phyloP scores from a whole-genome alignment of 1,140 invertebrate genomes.

The Sitodiplosis mosellana region DNA sequence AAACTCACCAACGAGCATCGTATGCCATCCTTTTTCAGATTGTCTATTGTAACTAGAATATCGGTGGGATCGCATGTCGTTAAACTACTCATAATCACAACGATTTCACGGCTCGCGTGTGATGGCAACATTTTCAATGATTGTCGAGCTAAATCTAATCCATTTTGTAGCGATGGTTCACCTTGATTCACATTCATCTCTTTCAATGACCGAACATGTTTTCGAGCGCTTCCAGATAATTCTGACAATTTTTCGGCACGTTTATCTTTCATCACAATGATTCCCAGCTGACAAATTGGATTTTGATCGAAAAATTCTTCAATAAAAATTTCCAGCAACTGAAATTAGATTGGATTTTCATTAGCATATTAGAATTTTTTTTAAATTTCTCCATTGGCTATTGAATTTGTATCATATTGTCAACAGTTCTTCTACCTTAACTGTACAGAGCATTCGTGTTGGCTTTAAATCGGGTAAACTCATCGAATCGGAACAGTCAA shows the following conservation, averaged over 20 bases:
- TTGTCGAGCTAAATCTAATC: slow-evolving; percentile 69
- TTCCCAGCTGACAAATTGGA: slow-evolving; percentile 90
- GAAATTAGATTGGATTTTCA: slow-evolving; percentile 20
- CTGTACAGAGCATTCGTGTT: slow-evolving; percentile 69
- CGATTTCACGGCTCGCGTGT: slow-evolving; percentile 82
- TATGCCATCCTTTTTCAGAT: slow-evolving; percentile 51
- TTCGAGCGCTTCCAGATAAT: slow-evolving; percentile 66
- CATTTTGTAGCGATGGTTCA: slow-evolving; percentile 90
- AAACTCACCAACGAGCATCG: slow-evolving; percentile 87
- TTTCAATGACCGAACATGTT: slow-evolving; percentile 51
- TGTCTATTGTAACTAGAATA: slow-evolving; percentile 67
- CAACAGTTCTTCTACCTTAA: slow-evolving; percentile 51
- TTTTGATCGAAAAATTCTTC: slow-evolving; percentile 98
- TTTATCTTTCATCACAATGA: slow-evolving; percentile 84
- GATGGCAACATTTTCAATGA: slow-evolving; percentile 77
- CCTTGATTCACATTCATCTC: slow-evolving; percentile 43
- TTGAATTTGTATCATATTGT: neutral
- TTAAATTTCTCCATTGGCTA: too few relatives aligned
- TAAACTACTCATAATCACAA: slow-evolving; percentile 81
- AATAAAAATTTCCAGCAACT: slow-evolving; percentile 84
- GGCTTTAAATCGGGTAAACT: slow-evolving; percentile 87
- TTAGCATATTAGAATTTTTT: too few relatives aligned
- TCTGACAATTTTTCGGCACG: slow-evolving; percentile 82
- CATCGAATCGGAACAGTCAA: slow-evolving; percentile 92
- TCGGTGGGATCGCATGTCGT: slow-evolving; percentile 94